Percentiles rank a stretch among this genome's conserved stretches.
These are phyloP conservation scores for Natator depressus DNA, from an alignment of 2,113 vertebrate species.

Conservation along the genomic window DNA sequence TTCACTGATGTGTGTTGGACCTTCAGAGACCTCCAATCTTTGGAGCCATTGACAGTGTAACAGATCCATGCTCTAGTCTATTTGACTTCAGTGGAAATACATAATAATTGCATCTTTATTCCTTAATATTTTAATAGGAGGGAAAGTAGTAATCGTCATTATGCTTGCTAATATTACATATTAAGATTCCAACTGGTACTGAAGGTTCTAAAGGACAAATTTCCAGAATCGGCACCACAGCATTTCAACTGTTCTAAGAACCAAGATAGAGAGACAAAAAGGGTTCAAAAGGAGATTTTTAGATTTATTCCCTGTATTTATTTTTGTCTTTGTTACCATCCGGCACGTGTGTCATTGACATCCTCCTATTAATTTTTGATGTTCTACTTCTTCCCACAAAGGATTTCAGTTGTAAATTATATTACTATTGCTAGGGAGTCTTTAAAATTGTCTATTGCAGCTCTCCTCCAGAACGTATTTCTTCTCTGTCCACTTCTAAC, in stretches of 20 bases:
- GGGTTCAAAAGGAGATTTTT: neutral
- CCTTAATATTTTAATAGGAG: neutral
- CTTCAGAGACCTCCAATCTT: neutral
- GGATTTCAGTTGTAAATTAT: neutral
- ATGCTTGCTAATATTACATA: neutral
- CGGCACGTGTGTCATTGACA: fast-evolving
- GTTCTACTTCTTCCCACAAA: neutral
- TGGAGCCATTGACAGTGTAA: neutral
- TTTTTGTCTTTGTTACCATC: neutral
- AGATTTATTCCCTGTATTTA: neutral
- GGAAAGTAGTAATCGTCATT: neutral
- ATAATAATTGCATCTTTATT: neutral
- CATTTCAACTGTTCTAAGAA: neutral
- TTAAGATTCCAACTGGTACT: neutral
- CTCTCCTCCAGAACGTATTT: neutral
- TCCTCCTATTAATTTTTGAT: fast-evolving
- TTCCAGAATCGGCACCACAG: neutral
- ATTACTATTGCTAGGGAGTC: neutral
- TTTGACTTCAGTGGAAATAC: neutral
- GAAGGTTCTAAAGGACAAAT: neutral
- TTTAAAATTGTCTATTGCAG: neutral
- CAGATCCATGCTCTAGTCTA: neutral
- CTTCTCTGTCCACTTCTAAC: neutral
- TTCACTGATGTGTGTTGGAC: neutral
- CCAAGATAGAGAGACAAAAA: neutral